Evolutionary conservation across 2,888 invertebrate genomes (phyloP).

Genomic region (Plusia festucae): DNA sequence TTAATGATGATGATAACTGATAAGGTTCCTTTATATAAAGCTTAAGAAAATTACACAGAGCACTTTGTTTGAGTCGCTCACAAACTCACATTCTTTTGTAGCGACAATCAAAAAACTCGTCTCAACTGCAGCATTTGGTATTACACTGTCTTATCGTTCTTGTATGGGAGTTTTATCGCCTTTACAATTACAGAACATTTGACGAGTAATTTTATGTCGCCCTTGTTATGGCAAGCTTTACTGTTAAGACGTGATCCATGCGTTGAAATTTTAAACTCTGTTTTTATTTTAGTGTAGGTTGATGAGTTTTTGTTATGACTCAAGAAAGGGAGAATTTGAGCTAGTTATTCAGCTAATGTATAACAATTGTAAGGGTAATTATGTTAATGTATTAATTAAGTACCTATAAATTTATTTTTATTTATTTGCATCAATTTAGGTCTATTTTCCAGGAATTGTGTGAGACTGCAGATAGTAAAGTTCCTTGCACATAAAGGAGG

Average conservation of each 20-base stretch:
- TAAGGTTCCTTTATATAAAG: not conserved
- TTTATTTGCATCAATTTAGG: too few relatives aligned
- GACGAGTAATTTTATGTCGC: constrained; percentile 13
- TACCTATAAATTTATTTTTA: too few relatives aligned
- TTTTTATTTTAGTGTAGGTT: not conserved
- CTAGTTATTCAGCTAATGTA: too few relatives aligned
- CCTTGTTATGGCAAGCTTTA: constrained; percentile 31
- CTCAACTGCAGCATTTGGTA: constrained; percentile 15
- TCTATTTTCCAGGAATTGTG: too few relatives aligned
- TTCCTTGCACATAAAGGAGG: too few relatives aligned
- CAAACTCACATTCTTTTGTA: constrained; percentile 7
- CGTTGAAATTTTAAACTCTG: not conserved
- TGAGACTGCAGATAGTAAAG: too few relatives aligned
- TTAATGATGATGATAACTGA: too few relatives aligned
- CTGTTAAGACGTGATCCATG: constrained; percentile 12
- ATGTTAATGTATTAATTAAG: too few relatives aligned
- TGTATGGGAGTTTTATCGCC: constrained; percentile 26
- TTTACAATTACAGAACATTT: constrained; percentile 38
- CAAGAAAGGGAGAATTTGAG: too few relatives aligned
- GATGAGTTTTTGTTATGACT: too few relatives aligned
- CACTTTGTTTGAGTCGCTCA: not conserved
- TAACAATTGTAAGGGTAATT: too few relatives aligned
- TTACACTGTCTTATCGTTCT: constrained; percentile 9
- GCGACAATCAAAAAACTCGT: constrained; percentile 16
- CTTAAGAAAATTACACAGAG: not conserved